Evolutionary conservation across 2,797 vertebrate genomes (phyloP), one percentile per base, ranked within the genome.

Genomic region (Pagetopsis macropterus): DNA sequence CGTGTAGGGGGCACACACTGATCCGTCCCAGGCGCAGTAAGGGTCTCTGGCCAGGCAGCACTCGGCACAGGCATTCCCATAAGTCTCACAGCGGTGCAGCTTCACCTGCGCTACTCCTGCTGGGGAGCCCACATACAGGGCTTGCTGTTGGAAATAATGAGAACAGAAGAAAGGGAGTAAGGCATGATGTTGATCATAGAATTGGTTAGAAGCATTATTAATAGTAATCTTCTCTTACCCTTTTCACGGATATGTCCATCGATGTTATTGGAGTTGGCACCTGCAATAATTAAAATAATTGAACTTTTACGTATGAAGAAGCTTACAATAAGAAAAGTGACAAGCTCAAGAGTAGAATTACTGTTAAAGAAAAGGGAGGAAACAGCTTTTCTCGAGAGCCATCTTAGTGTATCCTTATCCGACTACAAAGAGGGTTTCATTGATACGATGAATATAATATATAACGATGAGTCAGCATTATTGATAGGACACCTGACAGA

Each of bases 31-130:
- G 76, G 97, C 91, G 0, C 97, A 99, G 90, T 99, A 99, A 0
- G 97, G 97, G 76, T 98, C 97, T 82, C 97, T 92, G 74, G 97
- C 97, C 87, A 99, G 92, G 87, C 97, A 99, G 91, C 97, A 99
- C 75, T 99, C 97, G 0, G 97, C 96, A 37, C 97, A 99, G 0
- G 96, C 97, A 1, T 92, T 96, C 45, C 97, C 97, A 0, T 99
- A 99, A 0, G 94, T 95, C 83, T 96, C 94, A 0, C 97, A 98
- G 69, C 88, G 96, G 76, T 98, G 97, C 84, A 99, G 93, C 84
- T 89, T 94, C 55, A 98, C 93, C 89, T 93, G 96, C 9, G 94
- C 96, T 84, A 98, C 92, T 0, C 96, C 97, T 41, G 92, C 73
- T 7, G 86, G 85, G 3, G 97, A 97, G 71, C 96, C 96, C 81